Conservation (phyloP, 2,888 invertebrate genomes). For the Brenthis hecate region DNA sequence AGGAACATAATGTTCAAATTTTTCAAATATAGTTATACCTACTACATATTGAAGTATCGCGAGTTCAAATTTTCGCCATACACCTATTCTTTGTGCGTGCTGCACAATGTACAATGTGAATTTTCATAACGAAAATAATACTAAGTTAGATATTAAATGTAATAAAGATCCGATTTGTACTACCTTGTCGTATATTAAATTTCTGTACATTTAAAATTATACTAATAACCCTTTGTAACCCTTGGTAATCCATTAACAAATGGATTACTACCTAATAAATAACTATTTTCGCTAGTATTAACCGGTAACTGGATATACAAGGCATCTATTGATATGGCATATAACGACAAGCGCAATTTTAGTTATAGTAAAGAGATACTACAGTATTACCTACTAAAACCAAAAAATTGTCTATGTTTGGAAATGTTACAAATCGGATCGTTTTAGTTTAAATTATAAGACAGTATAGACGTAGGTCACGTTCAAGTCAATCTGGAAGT, state of each 20-base stretch:
- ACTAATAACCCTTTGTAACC: slow-evolving; percentile 29
- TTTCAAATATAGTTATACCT: background rate
- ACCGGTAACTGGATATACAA: slow-evolving; percentile 34
- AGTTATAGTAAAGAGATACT: slow-evolving; percentile 14
- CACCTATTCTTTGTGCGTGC: slow-evolving; percentile 36
- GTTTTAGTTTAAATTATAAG: slow-evolving; percentile 14
- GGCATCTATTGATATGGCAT: slow-evolving; percentile 40
- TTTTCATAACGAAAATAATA: slow-evolving; percentile 15
- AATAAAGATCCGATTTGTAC: slow-evolving; percentile 36
- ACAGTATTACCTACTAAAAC: slow-evolving; percentile 8
- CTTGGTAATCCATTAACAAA: slow-evolving; percentile 21
- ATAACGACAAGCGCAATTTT: slow-evolving; percentile 31
- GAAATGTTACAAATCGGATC: slow-evolving; percentile 37
- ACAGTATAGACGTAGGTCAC: slow-evolving; percentile 16
- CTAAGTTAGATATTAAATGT: background rate
- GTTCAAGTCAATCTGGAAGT: background rate
- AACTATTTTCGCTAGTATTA: slow-evolving; percentile 30
- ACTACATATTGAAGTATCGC: background rate
- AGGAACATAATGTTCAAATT: background rate
- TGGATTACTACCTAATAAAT: slow-evolving; percentile 25
- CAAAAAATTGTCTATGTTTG: slow-evolving; percentile 7
- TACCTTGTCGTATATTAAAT: slow-evolving; percentile 23
- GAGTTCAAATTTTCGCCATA: slow-evolving; percentile 13
- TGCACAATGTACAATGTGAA: slow-evolving; percentile 36
- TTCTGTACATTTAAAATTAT: slow-evolving; percentile 27